Evolutionary conservation across 2,888 invertebrate species (phyloP).

Genomic region (Seira sanloemensis): DNA sequence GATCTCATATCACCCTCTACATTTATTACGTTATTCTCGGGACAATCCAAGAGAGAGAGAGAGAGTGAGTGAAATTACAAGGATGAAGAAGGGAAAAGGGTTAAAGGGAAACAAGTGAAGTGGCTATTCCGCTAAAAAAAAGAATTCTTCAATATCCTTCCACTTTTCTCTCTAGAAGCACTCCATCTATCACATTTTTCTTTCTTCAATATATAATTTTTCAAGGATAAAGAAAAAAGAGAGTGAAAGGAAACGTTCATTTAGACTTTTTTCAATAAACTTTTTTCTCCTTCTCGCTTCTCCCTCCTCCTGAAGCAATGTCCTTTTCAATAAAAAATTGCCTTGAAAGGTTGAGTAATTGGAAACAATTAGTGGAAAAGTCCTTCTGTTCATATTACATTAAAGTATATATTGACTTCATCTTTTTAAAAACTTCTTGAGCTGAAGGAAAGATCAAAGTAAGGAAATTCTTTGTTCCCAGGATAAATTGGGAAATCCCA

Average conservation of each 20-base stretch:
- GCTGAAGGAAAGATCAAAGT: neutral
- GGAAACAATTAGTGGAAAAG: conserved; percentile 46
- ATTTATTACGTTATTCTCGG: neutral
- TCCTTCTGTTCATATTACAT: neutral
- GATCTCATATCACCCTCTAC: neutral
- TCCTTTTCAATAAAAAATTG: neutral
- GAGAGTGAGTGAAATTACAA: neutral
- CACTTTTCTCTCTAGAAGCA: too few species aligned
- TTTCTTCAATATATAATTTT: neutral
- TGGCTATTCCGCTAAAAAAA: neutral
- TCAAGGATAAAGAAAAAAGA: too few species aligned
- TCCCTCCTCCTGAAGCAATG: too few species aligned
- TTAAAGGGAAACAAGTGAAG: neutral
- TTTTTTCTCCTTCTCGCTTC: neutral
- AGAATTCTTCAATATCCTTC: too few species aligned
- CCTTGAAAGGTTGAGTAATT: conserved; percentile 31
- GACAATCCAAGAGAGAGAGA: neutral
- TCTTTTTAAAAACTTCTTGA: too few species aligned
- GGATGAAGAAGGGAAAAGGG: too few species aligned
- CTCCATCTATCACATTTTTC: neutral
- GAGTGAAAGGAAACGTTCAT: neutral
- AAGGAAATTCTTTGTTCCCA: neutral
- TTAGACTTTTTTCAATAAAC: neutral
- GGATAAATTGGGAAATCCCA: neutral
- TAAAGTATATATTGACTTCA: too few species aligned